phyloP scores from a whole-genome alignment of 2,888 invertebrate genomes.

The Netelia melanura region DNA sequence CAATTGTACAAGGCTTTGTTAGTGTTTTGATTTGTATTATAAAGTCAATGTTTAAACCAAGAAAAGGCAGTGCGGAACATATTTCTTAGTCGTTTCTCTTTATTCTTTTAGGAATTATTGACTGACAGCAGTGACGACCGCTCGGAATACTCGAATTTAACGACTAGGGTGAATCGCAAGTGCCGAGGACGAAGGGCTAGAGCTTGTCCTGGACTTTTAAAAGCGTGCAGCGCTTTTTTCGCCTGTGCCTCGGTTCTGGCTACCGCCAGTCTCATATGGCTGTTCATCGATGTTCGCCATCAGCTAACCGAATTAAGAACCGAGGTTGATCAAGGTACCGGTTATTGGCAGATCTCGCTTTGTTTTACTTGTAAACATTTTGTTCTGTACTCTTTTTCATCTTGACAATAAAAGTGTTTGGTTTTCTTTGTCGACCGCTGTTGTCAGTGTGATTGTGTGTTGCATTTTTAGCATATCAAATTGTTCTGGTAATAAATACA shows the following conservation, averaged over 20 bases:
- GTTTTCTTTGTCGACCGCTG: neutral
- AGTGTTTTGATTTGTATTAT: neutral
- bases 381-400: slow-evolving; percentile 10
- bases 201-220: slow-evolving; percentile 86
- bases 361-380: neutral
- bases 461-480: neutral
- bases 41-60: neutral
- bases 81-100: slow-evolving; percentile 2
- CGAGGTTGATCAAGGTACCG: slow-evolving; percentile 89
- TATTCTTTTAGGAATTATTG: slow-evolving; percentile 87
- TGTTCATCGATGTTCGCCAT: slow-evolving; percentile 89
- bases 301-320: slow-evolving; percentile 88
- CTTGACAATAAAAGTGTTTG: slow-evolving; percentile 46
- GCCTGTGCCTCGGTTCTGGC: slow-evolving; percentile 88
- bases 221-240: slow-evolving; percentile 87
- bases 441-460: neutral
- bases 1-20: neutral
- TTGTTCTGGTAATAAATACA: no score
- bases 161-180: slow-evolving; percentile 78
- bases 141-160: slow-evolving; percentile 85
- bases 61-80: neutral
- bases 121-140: slow-evolving; percentile 88
- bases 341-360: slow-evolving; percentile 40
- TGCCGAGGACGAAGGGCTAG: slow-evolving; percentile 78
- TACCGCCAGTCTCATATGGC: slow-evolving; percentile 89